Conservation (phyloP, 2,797 vertebrate species). For the Calcarius lapponicus region DNA sequence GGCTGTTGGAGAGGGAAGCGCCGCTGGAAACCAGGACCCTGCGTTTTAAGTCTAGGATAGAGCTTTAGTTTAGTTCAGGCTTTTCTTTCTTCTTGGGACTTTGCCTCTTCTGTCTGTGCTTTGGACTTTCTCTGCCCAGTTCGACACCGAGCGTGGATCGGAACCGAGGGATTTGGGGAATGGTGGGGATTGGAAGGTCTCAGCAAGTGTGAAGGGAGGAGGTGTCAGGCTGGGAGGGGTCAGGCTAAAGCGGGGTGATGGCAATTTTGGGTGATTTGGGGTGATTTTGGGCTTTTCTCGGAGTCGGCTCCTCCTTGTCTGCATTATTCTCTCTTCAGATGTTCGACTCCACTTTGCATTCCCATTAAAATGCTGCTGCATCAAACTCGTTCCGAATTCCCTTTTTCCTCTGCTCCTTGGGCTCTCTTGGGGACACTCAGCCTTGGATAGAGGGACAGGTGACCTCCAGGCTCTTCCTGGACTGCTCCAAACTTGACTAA, state of each 20-base stretch:
- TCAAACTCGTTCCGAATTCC: conserved; percentile 37
- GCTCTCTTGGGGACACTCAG: neutral
- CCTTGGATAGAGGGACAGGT: neutral
- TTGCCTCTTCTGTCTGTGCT: neutral
- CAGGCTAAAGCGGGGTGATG: neutral
- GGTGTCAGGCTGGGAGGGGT: neutral
- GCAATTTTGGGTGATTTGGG: neutral
- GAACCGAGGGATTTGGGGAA: neutral
- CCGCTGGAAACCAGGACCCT: neutral
- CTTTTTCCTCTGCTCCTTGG: conserved; percentile 47
- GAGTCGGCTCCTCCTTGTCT: neutral
- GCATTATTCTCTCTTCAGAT: conserved; percentile 28
- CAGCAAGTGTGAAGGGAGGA: neutral
- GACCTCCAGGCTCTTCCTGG: neutral
- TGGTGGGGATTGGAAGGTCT: neutral
- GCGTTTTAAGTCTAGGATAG: neutral
- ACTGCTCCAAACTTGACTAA: accelerated
- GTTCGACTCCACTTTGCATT: conserved; percentile 43
- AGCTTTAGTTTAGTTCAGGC: conserved; percentile 28
- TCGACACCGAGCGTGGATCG: neutral
- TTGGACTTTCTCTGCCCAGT: neutral
- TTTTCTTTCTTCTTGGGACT: conserved; percentile 32
- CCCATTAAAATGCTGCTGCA: conserved; percentile 61
- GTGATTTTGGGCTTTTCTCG: neutral
- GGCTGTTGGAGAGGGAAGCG: neutral